phyloP scores from a whole-genome alignment of 2,113 vertebrate species.

The Onychorhynchus coronatus region DNA sequence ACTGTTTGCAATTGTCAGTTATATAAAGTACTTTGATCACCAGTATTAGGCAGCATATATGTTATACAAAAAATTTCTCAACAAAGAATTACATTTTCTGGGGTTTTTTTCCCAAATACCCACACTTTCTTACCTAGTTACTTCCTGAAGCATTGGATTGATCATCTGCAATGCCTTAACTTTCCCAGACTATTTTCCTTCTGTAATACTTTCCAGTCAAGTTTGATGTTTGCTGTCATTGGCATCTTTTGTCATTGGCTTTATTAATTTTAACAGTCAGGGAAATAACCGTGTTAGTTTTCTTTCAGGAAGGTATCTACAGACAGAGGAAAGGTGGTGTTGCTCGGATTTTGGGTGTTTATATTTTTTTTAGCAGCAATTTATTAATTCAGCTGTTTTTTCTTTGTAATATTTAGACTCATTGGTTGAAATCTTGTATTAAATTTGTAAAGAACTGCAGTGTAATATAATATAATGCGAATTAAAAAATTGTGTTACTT shows the following conservation, averaged over 20 bases:
- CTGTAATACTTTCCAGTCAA: not conserved
- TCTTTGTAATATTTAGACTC: conserved; percentile 39
- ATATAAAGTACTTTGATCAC: not conserved
- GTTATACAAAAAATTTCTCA: not conserved
- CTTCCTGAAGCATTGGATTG: not conserved
- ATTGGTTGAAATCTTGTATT: conserved; percentile 37
- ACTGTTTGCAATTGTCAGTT: not conserved
- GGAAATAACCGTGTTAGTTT: not conserved
- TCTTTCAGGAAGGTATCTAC: not conserved
- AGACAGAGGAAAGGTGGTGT: not conserved
- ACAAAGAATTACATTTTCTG: not conserved
- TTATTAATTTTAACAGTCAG: not conserved
- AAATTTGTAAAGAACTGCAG: conserved; percentile 54
- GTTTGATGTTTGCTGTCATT: not conserved
- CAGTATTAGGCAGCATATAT: not conserved
- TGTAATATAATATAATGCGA: conserved; percentile 56
- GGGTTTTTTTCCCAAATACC: not conserved
- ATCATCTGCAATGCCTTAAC: not conserved
- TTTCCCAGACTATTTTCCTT: not conserved
- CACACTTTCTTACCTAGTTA: not conserved
- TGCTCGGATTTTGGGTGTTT: not conserved
- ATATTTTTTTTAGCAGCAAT: not conserved
- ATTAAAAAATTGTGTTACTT: conserved; percentile 62
- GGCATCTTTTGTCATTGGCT: not conserved
- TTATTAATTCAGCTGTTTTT: not conserved